Evolutionary conservation across 2,888 invertebrate species (phyloP).

Genomic region (Tillus elongatus): DNA sequence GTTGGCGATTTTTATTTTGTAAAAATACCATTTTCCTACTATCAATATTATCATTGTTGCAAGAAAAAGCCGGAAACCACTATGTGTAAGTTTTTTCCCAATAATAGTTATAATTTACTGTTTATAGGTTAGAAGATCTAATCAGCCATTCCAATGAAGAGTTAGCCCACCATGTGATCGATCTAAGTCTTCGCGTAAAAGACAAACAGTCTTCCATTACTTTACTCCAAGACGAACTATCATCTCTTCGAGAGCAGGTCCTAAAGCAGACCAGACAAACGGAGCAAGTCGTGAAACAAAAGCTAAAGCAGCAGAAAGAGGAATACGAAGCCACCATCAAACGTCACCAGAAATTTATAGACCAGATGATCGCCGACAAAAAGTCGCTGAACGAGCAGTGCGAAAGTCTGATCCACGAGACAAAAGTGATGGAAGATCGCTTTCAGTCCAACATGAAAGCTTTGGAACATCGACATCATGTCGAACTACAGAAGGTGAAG

Average conservation of each 20-base stretch:
- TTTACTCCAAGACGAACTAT: constrained; percentile 51
- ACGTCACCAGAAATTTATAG: constrained; percentile 74
- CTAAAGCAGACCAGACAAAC: constrained; percentile 38
- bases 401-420: constrained; percentile 56
- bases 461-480: constrained; percentile 63
- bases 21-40: no score
- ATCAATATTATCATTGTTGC: no score
- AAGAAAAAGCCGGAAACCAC: no score
- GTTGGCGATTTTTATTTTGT: no score
- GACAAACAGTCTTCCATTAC: constrained; percentile 52
- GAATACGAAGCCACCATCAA: constrained; percentile 67
- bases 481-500: constrained; percentile 65
- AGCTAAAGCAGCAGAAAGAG: constrained; percentile 51
- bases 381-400: constrained; percentile 66
- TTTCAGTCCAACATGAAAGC: constrained; percentile 57
- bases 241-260: constrained; percentile 47
- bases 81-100: no score
- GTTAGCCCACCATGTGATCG: constrained; percentile 52
- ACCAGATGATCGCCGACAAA: constrained; percentile 73
- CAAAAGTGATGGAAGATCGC: constrained; percentile 57
- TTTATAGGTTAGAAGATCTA: constrained; percentile 47
- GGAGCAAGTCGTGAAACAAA: constrained; percentile 39
- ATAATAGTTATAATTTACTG: no score
- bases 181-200: constrained; percentile 51
- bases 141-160: constrained; percentile 50